These are phyloP conservation scores for Drosophila funebris DNA, from an alignment of 1,140 invertebrate species.

Conservation along the genomic window DNA sequence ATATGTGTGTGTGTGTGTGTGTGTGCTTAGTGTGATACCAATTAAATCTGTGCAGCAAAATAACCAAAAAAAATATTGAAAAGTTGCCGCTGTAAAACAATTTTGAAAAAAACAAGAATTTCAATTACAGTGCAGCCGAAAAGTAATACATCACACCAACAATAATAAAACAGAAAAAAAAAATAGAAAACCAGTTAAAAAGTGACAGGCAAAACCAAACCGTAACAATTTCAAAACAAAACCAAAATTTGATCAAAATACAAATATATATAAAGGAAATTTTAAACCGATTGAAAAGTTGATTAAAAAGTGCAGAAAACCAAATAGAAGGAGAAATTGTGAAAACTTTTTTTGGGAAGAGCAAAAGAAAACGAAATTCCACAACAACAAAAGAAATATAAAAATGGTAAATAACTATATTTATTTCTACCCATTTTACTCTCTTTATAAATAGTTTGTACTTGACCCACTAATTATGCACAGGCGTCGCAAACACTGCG, in stretches of 20 bases:
- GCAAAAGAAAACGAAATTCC: not conserved
- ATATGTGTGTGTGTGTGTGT: conserved; percentile 1
- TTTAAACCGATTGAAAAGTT: conserved; percentile 51
- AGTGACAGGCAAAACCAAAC: conserved; percentile 67
- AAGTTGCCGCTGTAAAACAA: conserved; percentile 63
- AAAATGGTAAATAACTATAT: conserved; percentile 45
- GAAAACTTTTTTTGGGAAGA: conserved; percentile 6
- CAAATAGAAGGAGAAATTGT: not conserved
- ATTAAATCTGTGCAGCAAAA: conserved; percentile 7
- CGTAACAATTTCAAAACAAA: conserved; percentile 56
- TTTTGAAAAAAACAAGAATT: conserved; percentile 63
- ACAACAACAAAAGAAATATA: not conserved
- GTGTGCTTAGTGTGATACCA: conserved; percentile 8
- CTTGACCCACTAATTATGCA: conserved; percentile 74
- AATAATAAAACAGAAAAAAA: conserved; percentile 47
- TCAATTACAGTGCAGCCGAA: conserved; percentile 78
- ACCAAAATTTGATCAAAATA: conserved; percentile 4
- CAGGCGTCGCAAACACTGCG: conserved; percentile 1
- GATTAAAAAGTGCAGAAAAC: conserved; percentile 14
- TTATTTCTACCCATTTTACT: not conserved
- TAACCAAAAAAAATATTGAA: conserved; percentile 12
- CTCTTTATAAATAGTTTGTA: conserved; percentile 34
- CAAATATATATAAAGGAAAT: conserved; percentile 28
- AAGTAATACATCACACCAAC: conserved; percentile 56
- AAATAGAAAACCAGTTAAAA: conserved; percentile 70